Evolutionary conservation across 2,797 vertebrate species (phyloP).

Genomic region (Linurgus olivaceus): DNA sequence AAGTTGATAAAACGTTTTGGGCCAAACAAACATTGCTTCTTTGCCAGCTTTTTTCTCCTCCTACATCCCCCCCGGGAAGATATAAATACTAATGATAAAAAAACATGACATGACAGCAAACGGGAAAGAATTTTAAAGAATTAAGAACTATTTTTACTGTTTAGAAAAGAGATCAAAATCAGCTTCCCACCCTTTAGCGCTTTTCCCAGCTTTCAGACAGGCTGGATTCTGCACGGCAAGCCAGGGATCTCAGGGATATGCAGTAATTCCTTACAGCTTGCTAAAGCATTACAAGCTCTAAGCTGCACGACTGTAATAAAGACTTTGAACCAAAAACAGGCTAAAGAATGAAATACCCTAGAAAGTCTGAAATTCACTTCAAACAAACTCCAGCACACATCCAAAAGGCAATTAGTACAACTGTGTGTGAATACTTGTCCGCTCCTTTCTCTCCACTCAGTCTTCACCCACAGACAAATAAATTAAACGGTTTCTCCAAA

Average conservation of each 20-base stretch:
- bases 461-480: not conserved
- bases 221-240: not conserved
- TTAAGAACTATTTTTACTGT: conserved; percentile 18
- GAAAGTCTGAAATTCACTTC: not conserved
- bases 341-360: not conserved
- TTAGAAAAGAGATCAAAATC: conserved; percentile 48
- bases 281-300: conserved; percentile 9
- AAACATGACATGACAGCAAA: not conserved
- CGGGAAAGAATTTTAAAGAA: not conserved
- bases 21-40: not conserved
- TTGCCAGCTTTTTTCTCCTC: not conserved
- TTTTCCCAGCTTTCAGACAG: not conserved
- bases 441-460: not conserved
- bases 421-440: not conserved
- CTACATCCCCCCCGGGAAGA: not conserved
- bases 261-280: conserved; percentile 41
- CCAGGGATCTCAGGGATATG: conserved; percentile 5
- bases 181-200: not conserved
- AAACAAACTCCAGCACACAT: not conserved
- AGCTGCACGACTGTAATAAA: not conserved
- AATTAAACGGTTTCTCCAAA: not conserved
- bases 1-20: not conserved
- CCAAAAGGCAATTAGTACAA: not conserved
- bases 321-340: not conserved
- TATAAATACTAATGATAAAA: not conserved